These are phyloP conservation scores for Ctenochaetus hawaiiensis DNA, from an alignment of 2,797 vertebrate species.

Conservation along the genomic window DNA sequence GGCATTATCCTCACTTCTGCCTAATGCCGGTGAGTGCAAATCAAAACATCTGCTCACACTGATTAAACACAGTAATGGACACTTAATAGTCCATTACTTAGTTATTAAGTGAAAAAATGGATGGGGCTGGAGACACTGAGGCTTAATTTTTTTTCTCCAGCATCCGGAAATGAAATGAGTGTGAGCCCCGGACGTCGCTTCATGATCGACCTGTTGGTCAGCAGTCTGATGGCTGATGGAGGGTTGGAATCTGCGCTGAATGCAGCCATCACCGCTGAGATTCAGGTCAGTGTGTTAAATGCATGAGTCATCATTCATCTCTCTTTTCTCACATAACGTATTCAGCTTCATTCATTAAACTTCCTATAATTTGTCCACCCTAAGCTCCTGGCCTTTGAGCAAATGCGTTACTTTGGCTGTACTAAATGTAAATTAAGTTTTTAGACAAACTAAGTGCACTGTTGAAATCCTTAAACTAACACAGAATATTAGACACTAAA, in stretches of 20 bases:
- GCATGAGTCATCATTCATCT: neutral
- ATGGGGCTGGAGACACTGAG: neutral
- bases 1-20: slow-evolving; percentile 94
- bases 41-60: neutral
- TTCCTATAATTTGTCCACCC: neutral
- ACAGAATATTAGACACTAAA: neutral
- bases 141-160: slow-evolving; percentile 69
- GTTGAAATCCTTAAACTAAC: neutral
- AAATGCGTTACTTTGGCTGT: neutral
- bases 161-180: slow-evolving; percentile 95
- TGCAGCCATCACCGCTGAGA: slow-evolving; percentile 98
- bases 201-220: slow-evolving; percentile 98
- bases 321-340: neutral
- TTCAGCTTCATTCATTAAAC: neutral
- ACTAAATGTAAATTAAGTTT: neutral
- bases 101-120: neutral
- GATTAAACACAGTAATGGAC: neutral
- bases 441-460: neutral
- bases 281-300: slow-evolving; percentile 88
- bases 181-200: slow-evolving; percentile 97
- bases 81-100: neutral
- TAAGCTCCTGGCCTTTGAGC: neutral
- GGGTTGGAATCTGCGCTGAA: slow-evolving; percentile 96
- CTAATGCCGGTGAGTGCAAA: slow-evolving; percentile 89
- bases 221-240: slow-evolving; percentile 98